Evolutionary conservation across 2,113 vertebrate genomes (phyloP), one percentile per base, ranked within the genome.

Genomic region (Orthonyx spaldingii): DNA sequence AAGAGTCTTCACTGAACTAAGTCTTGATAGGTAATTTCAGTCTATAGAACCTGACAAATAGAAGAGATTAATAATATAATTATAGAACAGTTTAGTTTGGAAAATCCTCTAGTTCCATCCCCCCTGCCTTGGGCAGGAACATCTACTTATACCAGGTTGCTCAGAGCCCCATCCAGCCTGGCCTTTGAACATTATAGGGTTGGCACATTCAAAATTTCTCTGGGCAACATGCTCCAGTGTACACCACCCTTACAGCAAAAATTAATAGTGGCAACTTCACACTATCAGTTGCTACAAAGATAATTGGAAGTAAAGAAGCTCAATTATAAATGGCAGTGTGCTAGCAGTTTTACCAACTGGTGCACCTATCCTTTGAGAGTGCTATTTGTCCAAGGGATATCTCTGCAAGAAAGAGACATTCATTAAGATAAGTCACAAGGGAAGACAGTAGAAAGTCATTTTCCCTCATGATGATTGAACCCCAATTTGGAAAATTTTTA

Each of bases 171-270:
- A 0, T 57, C 59, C 76, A 80, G 21, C 57, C 42, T 37, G 26
- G 26, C 26, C 42, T 80, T 49, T 42, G 42, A 23, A 10, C 11
- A 4, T 23, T 42, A 9, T 1, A 10, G 19, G 28, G 10, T 7
- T 46, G 52, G 39, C 23, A 46, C 16, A 75, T 10, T 13, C 16
- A 46, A n/a, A 59, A 60, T 13, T 49, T 41, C 13, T 46, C 33
- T 0, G 1, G 24, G 33, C 16, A 52, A 30, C 8, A 0, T 20
- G 8, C 18, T 46, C 39, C 33, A 39, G 33, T 5, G 24, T 33
- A 52, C 52, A 30, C 7, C 33, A 52, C 19, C 8, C 23, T 26
- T 4, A 1, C 7, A 37, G 61, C 13, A 87, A 57, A 49, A 69
- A 37, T 66, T 68, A 68, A 32, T 21, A 15, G 28, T 6, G 39